A percentile compares a stretch with the other conserved stretches of the same genome.
phyloP scores from a whole-genome alignment of 2,113 vertebrate species.

The Sitta europaea region DNA sequence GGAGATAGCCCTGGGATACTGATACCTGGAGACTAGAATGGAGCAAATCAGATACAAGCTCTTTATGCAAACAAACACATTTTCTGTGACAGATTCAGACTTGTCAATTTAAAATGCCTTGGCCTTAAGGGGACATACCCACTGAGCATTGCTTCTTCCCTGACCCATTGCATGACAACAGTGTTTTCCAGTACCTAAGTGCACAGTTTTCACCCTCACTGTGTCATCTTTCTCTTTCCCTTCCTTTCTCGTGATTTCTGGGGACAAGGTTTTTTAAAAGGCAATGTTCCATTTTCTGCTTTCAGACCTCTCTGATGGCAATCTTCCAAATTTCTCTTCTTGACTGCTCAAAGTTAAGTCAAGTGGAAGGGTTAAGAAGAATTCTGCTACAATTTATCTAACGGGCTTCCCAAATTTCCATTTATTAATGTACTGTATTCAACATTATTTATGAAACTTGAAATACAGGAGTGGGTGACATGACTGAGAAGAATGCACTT shows the following conservation, averaged over 20 bases:
- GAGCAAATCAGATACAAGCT: not conserved
- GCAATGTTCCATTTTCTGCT: not conserved
- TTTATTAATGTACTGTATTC: not conserved
- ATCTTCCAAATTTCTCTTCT: not conserved
- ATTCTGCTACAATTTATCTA: not conserved
- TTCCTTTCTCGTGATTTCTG: not conserved
- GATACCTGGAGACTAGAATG: not conserved
- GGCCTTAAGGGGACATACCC: not conserved
- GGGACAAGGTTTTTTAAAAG: not conserved
- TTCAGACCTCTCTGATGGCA: not conserved
- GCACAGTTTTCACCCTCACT: not conserved
- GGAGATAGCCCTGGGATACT: not conserved
- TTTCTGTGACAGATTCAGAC: not conserved
- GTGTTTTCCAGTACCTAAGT: not conserved
- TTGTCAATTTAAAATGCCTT: not conserved
- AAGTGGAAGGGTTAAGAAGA: not conserved
- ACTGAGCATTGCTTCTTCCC: not conserved
- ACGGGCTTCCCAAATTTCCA: not conserved
- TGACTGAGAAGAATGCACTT: not conserved
- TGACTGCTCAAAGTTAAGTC: not conserved
- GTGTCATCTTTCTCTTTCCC: not conserved
- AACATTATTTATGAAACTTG: not conserved
- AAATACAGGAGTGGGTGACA: not conserved
- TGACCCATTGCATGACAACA: not conserved
- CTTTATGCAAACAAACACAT: rapidly evolving